phyloP scores from a whole-genome alignment of 2,888 invertebrate species.

The Rotaria macrura region DNA sequence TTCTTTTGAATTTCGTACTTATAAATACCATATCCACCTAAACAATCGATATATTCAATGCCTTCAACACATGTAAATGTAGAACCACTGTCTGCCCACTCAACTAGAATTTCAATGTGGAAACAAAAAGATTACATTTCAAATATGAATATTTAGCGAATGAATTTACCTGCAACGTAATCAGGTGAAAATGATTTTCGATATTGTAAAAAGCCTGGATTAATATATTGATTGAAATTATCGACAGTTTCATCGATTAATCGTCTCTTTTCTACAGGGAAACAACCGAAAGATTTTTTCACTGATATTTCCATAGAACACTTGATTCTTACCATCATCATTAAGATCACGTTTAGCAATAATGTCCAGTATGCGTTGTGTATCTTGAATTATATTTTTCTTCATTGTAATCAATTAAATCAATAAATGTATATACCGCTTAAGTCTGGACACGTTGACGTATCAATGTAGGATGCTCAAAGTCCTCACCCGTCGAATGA shows the following conservation, averaged over 20 bases:
- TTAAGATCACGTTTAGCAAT: not conserved
- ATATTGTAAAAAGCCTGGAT: conserved; percentile 6
- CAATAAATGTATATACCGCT: not conserved
- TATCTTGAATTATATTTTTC: not conserved
- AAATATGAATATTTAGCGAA: not conserved
- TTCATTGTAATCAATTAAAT: not conserved
- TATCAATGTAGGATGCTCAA: not conserved
- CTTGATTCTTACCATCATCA: not conserved
- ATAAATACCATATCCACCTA: conserved; percentile 15
- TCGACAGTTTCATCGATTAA: not conserved
- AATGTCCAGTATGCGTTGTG: not conserved
- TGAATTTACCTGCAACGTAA: not conserved
- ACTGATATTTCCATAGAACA: not conserved
- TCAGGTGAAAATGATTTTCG: conserved; percentile 17
- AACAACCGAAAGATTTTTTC: not conserved
- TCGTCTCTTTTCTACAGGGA: not conserved
- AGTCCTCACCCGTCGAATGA: not conserved
- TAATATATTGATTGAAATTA: not conserved
- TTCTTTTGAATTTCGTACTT: too few relatives aligned
- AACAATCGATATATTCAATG: conserved; percentile 16
- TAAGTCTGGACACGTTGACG: not conserved
- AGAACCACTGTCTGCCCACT: not conserved
- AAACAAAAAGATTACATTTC: too few relatives aligned
- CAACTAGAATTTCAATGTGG: too few relatives aligned
- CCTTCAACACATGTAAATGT: conserved; percentile 14